Evolutionary conservation across 2,113 vertebrate species (phyloP).

Genomic region (Pluvialis apricaria): DNA sequence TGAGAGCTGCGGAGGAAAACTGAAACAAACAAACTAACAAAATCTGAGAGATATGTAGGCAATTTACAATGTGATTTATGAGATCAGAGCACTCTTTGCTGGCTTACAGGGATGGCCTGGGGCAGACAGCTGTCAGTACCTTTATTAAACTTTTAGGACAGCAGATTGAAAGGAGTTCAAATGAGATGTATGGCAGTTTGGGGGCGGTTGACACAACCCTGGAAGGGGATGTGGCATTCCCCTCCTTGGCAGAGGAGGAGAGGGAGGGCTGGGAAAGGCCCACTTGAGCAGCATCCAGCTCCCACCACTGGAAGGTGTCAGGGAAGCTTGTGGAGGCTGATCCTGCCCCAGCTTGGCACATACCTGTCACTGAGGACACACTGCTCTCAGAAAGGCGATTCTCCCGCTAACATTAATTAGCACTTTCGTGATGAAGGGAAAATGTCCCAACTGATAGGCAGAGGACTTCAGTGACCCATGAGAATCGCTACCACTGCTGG

Average conservation of each 20-base stretch:
- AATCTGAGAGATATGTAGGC: not conserved
- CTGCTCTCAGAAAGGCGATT: not conserved
- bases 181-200: not conserved
- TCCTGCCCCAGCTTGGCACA: accelerated
- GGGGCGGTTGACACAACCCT: not conserved
- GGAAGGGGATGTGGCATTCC: not conserved
- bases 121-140: not conserved
- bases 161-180: not conserved
- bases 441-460: not conserved
- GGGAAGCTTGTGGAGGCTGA: not conserved
- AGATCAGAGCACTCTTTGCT: not conserved
- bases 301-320: not conserved
- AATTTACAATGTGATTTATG: not conserved
- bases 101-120: not conserved
- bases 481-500: not conserved
- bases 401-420: not conserved
- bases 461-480: not conserved
- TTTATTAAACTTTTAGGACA: conserved; percentile 1
- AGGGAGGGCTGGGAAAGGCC: not conserved
- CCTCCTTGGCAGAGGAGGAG: not conserved
- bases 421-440: not conserved
- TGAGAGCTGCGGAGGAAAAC: not conserved
- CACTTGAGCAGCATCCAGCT: not conserved
- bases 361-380: not conserved
- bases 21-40: conserved; percentile 11